Evolutionary conservation across 2,888 invertebrate genomes (phyloP), one percentile per base, ranked within the genome.

Genomic region (Podotricha telesiphe): DNA sequence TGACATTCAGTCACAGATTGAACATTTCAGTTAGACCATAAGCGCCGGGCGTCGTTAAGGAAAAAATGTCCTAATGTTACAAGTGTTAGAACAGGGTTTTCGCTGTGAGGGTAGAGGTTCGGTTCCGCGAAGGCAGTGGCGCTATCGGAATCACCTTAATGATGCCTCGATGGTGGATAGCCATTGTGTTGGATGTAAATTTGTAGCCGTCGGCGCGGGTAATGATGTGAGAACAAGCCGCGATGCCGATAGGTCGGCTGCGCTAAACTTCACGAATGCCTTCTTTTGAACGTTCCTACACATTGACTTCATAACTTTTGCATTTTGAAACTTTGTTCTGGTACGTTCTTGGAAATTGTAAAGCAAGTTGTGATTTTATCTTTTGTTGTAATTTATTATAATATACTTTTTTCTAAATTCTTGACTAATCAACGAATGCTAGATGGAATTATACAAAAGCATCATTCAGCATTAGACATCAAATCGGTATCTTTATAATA

Each of bases 191-290:
- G 91, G 92, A 92, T 93, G 92, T 92, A 93, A 93, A 92, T 92
- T 92, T 93, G 93, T 93, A 91, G 91, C 91, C 91, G 92, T 92
- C 92, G 92, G 93, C 92, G 91, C 89, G 92, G 92, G 92, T 93
- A 93, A 93, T 93, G 93, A 93, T 93, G 93, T 93, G 93, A 93
- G 93, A 93, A 93, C 92, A 91, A 90, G 91, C 91, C 91, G 90
- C 91, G 92, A 92, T 92, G 88, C 88, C 85, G 76, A 76, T 73
- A 77, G 72, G 74, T 71, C 70, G 73, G 48, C 62, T 50, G 62
- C 47, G 47, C 47, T 48, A 48, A 50, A 59, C 59, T 59, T 71
- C 71, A 61, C 50, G 53, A 65, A 15, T 59, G 66, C 48, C 62
- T 68, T 70, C 67, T 74, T 72, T 70, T 64, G 55, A 67, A 68